Evolutionary conservation across 2,888 invertebrate species (phyloP).

Genomic region (Eurytoma adleriae): DNA sequence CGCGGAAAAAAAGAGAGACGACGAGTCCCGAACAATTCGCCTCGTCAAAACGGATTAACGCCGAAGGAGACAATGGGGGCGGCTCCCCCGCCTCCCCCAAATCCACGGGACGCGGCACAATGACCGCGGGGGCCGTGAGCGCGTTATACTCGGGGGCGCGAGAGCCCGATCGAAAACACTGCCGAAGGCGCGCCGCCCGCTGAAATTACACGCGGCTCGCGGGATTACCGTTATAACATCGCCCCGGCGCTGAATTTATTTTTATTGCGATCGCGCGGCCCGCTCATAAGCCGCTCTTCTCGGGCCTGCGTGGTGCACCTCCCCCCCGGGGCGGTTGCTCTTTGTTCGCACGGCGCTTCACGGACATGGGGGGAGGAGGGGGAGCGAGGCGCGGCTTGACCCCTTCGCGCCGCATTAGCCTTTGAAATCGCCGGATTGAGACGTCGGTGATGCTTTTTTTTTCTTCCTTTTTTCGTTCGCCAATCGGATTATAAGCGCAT

Average conservation of each 20-base stretch:
- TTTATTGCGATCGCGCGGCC: slow-evolving; percentile 48
- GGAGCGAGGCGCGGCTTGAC: slow-evolving; percentile 11
- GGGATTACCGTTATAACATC: slow-evolving; percentile 15
- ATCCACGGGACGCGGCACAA: not conserved
- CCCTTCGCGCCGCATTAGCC: slow-evolving; percentile 14
- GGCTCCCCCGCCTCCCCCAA: not conserved
- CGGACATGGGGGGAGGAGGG: not conserved
- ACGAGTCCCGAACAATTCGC: not conserved
- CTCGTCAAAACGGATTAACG: not conserved
- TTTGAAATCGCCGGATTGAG: slow-evolving; percentile 25
- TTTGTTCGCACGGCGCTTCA: not conserved
- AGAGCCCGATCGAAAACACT: slow-evolving; percentile 36
- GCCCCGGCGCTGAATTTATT: slow-evolving; percentile 49
- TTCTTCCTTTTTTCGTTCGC: not conserved
- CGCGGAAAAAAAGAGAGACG: not conserved
- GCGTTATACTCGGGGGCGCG: not conserved
- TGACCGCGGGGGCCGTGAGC: not conserved
- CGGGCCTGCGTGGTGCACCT: no score
- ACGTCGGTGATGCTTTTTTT: slow-evolving; percentile 10
- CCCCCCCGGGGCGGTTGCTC: not conserved
- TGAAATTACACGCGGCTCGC: slow-evolving; percentile 39
- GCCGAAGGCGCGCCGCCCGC: slow-evolving; percentile 40
- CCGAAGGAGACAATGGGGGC: slow-evolving; percentile 16
- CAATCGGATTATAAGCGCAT: no score
- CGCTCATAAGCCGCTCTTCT: not conserved